phyloP scores from a whole-genome alignment of 2,888 invertebrate genomes.

The Drosophila eohydei region DNA sequence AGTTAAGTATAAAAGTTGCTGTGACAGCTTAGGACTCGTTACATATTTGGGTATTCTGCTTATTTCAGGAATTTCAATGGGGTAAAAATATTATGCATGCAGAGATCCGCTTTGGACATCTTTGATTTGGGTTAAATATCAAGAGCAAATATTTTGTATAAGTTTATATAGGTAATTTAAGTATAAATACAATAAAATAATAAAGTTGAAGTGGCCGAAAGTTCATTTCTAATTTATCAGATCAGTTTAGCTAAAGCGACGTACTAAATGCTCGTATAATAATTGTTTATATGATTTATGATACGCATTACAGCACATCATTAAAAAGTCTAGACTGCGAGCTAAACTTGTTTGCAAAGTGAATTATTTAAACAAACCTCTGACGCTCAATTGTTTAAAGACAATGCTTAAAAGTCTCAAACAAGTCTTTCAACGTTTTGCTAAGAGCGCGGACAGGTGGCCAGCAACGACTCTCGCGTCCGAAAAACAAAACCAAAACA shows the following conservation, averaged over 20 bases:
- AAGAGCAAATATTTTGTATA: not conserved
- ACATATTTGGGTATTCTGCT: slow-evolving; percentile 33
- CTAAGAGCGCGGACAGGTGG: slow-evolving; percentile 20
- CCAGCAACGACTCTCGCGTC: slow-evolving; percentile 19
- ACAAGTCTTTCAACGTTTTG: slow-evolving; percentile 16
- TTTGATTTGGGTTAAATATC: slow-evolving; percentile 27
- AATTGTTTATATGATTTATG: slow-evolving; percentile 22
- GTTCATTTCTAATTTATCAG: slow-evolving; percentile 2
- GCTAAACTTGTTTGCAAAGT: slow-evolving; percentile 11
- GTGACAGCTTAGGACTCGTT: slow-evolving; percentile 33
- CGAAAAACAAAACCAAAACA: slow-evolving; percentile 67
- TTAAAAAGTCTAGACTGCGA: slow-evolving; percentile 11
- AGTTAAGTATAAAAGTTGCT: slow-evolving; percentile 14
- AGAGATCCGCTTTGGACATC: slow-evolving; percentile 8
- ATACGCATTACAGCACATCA: slow-evolving; percentile 1
- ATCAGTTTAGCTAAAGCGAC: not conserved
- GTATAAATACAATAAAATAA: not conserved
- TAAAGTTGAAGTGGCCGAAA: not conserved
- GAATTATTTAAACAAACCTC: slow-evolving; percentile 29
- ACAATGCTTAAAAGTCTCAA: slow-evolving; percentile 19
- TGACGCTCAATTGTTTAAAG: slow-evolving; percentile 18
- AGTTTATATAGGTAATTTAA: not conserved
- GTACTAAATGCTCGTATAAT: slow-evolving; percentile 4
- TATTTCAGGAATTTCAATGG: slow-evolving; percentile 34
- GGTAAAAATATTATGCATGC: not conserved